phyloP scores from a whole-genome alignment of 1,140 invertebrate genomes.

The Cephus cinctus region DNA sequence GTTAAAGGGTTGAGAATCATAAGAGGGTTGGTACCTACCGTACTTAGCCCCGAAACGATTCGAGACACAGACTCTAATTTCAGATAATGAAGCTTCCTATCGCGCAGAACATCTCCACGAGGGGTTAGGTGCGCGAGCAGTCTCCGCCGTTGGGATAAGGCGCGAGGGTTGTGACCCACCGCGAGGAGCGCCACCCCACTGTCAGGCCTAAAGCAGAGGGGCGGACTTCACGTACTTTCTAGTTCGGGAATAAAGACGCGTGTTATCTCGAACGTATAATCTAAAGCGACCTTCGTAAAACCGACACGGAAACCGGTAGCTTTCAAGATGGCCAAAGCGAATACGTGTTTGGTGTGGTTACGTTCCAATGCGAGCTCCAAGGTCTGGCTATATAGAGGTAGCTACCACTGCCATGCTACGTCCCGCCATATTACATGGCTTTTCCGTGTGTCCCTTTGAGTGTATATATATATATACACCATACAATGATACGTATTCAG shows the following conservation, averaged over 20 bases:
- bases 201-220: too few species aligned
- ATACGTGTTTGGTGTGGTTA: slow-evolving; percentile 46
- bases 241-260: slow-evolving; percentile 37
- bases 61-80: too few species aligned
- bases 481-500: background rate
- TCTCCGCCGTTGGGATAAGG: too few species aligned
- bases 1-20: too few species aligned
- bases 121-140: too few species aligned
- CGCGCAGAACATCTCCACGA: too few species aligned
- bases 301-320: slow-evolving; percentile 32
- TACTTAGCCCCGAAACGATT: too few species aligned
- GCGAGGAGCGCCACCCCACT: background rate
- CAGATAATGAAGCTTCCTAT: too few species aligned
- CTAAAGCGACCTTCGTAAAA: slow-evolving; percentile 48
- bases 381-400: background rate
- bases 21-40: too few species aligned
- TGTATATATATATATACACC: background rate
- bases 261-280: slow-evolving; percentile 47
- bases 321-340: slow-evolving; percentile 27
- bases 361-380: slow-evolving; percentile 24
- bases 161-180: too few species aligned
- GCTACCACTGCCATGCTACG: background rate
- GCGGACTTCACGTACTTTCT: slow-evolving; percentile 26
- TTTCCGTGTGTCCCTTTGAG: background rate
- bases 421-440: background rate